These are phyloP conservation scores for Liasis olivaceus DNA, from an alignment of 2,797 vertebrate genomes.

Conservation along the genomic window DNA sequence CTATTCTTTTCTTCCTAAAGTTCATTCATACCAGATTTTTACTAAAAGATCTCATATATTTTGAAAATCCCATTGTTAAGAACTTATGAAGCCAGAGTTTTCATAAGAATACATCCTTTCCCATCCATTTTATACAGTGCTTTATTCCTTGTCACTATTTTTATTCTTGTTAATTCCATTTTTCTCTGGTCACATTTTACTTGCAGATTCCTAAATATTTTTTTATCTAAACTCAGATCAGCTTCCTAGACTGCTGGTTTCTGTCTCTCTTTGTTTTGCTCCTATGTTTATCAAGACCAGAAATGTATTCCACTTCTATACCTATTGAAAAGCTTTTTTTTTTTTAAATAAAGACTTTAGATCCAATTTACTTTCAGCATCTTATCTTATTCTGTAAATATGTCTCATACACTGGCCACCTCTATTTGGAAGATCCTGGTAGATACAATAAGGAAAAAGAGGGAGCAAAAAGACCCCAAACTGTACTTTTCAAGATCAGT, in stretches of 20 bases:
- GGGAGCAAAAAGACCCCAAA: conserved; percentile 65
- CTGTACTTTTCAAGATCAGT: conserved; percentile 79
- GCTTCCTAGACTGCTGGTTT: neutral
- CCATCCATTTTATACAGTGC: neutral
- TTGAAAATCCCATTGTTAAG: neutral
- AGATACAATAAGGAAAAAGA: neutral
- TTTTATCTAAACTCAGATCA: conserved; percentile 14
- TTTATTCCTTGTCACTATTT: conserved; percentile 11
- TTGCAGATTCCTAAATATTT: conserved; percentile 24
- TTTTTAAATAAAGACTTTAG: conserved; percentile 18
- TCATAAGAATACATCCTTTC: conserved; percentile 29
- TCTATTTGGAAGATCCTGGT: conserved; percentile 62
- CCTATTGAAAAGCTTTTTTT: conserved; percentile 27
- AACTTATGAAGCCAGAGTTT: neutral
- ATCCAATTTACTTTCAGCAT: neutral
- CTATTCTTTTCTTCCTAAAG: neutral
- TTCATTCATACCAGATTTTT: neutral
- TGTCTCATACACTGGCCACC: conserved; percentile 38
- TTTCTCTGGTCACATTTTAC: conserved; percentile 15
- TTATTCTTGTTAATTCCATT: neutral
- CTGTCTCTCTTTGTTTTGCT: conserved; percentile 48
- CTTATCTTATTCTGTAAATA: neutral
- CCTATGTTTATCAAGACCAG: conserved; percentile 39
- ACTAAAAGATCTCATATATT: neutral
- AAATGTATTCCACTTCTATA: conserved; percentile 21